A percentile compares a stretch with the other conserved stretches of the same genome.
Conservation (phyloP, 2,113 vertebrate genomes). For the Camarhynchus parvulus region DNA sequence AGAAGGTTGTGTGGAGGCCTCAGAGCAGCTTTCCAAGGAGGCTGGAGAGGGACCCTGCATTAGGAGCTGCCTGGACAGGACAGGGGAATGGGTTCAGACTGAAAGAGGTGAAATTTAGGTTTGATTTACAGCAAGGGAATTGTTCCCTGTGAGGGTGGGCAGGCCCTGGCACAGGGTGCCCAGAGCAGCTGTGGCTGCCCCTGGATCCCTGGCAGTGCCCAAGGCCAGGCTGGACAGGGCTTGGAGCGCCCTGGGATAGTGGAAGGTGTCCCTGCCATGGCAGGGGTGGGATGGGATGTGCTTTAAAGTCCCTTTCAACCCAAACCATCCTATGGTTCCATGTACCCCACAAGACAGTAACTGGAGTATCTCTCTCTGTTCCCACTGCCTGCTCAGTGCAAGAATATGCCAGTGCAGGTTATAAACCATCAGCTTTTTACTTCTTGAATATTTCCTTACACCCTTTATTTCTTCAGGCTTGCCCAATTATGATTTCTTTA, state of each 20-base stretch:
- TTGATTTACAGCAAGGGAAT: not conserved
- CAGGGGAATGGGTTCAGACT: not conserved
- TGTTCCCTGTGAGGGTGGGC: accelerated
- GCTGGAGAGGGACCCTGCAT: not conserved
- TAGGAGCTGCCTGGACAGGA: not conserved
- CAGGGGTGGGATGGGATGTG: accelerated
- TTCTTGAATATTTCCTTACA: not conserved
- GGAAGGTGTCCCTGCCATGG: not conserved
- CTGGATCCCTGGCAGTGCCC: not conserved
- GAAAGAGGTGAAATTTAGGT: not conserved
- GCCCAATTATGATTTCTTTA: not conserved
- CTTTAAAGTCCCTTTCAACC: not conserved
- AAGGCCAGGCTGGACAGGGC: accelerated
- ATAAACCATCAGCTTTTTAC: not conserved
- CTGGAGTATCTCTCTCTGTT: not conserved
- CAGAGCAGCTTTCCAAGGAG: not conserved
- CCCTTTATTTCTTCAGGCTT: not conserved
- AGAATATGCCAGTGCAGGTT: not conserved
- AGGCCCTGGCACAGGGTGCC: not conserved
- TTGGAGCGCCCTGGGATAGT: not conserved
- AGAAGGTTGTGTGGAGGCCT: not conserved
- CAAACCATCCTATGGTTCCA: accelerated
- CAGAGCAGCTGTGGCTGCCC: not conserved
- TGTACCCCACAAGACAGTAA: not conserved
- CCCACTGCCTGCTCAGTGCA: not conserved